Base-by-base conservation (phyloP, 2,888 invertebrate genomes). In the Ecdyonurus torrentis region DNA sequence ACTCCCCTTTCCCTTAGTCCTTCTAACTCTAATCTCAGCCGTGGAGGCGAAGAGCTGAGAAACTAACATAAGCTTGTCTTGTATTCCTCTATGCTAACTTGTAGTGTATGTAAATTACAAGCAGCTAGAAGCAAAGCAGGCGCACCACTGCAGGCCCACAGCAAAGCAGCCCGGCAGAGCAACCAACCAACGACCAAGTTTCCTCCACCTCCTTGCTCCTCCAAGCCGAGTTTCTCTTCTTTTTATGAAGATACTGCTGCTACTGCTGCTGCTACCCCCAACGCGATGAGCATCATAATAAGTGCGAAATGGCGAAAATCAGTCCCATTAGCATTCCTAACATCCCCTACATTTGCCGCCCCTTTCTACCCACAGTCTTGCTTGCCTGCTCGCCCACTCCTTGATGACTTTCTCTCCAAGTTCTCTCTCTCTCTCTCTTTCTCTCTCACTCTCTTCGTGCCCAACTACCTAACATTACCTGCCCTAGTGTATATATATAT, bases 231-330 rank as follows among this genome's bases (percentile, higher is more conserved):
- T 37, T 37, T 37, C 37, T 37, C 37, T 37, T 37, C 37, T 37
- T 37, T 37, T 37, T 37, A 37, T 37, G 37, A 37, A 37, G 37
- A 37, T 37, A 37, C 37, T 37, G 37, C 37, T 37, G n/a, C n/a
- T n/a, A n/a, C n/a, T n/a, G n/a, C n/a, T 37, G 37, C 37, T 37
- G 37, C 37, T 37, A 37, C 37, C 37, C 37, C 55, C 55, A 55
- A 55, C 55, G 55, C 55, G 55, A 55, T 55, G 55, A 55, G 55
- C 55, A 55, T 55, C 55, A 55, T 55, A 55, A 55, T 55, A 55
- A 55, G 55, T 55, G 55, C 55, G 55, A 55, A 55, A 55, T 55
- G 55, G 55, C 55, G 55, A 55, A 55, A 55, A 55, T 55, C 55
- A 55, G 55, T 55, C 19, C 55, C 55, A 55, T 55, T 55, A 55